These are phyloP conservation scores for Nebria ingens DNA, from an alignment of 1,140 invertebrate genomes.

Conservation along the genomic window DNA sequence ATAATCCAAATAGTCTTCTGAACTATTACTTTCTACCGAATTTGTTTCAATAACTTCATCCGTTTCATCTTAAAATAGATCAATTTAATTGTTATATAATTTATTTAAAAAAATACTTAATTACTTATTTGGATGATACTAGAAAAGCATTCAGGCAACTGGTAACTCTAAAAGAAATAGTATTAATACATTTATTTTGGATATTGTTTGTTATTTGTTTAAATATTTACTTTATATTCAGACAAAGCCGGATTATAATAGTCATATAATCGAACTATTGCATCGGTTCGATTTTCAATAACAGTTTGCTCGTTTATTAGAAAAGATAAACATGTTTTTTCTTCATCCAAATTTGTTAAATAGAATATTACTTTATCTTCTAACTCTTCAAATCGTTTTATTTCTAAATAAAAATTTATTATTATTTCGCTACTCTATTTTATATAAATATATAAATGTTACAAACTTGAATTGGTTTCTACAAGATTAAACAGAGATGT, in stretches of 20 bases:
- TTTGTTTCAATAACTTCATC: neutral
- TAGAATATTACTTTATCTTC: conserved; percentile 38
- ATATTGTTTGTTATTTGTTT: neutral
- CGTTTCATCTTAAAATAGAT: neutral
- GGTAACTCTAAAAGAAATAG: neutral
- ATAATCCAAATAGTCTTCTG: neutral
- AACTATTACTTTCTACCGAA: neutral
- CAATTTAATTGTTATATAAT: neutral
- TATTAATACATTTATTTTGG: neutral
- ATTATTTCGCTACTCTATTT: neutral
- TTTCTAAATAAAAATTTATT: conserved; percentile 27
- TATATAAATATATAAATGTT: neutral
- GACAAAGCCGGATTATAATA: conserved; percentile 51
- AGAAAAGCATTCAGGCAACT: neutral
- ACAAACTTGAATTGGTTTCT: conserved; percentile 14
- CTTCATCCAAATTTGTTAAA: conserved; percentile 35
- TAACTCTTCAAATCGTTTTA: conserved; percentile 41
- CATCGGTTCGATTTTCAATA: conserved; percentile 29
- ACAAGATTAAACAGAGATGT: conserved; percentile 36
- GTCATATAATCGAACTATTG: conserved; percentile 53
- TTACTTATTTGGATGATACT: neutral
- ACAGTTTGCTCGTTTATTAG: conserved; percentile 31
- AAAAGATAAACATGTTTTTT: conserved; percentile 39
- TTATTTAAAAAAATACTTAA: neutral
- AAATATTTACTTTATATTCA: conserved; percentile 23